phyloP scores from a whole-genome alignment of 2,888 invertebrate genomes.

The Cyaniris semiargus region DNA sequence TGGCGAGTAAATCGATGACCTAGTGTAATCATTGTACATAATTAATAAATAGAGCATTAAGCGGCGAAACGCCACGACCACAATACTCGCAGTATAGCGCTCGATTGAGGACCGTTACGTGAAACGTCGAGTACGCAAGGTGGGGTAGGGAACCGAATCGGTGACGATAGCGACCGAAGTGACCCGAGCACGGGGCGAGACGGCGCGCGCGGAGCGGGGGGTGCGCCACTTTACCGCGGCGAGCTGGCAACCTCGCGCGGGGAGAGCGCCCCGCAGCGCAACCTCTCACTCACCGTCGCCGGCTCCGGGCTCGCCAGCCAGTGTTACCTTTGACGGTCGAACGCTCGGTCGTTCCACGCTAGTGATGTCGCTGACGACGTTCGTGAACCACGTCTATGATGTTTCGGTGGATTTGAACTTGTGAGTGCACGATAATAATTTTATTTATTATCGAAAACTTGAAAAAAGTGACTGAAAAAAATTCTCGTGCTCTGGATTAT shows the following conservation, averaged over 20 bases:
- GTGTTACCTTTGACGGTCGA: constrained; percentile 83
- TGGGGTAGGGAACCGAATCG: constrained; percentile 67
- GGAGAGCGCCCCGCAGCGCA: constrained; percentile 78
- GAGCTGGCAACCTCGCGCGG: constrained; percentile 80
- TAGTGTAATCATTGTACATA: constrained; percentile 30
- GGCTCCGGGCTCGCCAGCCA: constrained; percentile 79
- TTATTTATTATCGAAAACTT: constrained; percentile 83
- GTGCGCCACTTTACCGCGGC: constrained; percentile 79
- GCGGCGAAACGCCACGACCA: constrained; percentile 55
- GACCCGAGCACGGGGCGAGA: constrained; percentile 74
- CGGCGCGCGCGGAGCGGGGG: constrained; percentile 76
- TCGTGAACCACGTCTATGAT: constrained; percentile 79
- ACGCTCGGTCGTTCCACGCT: constrained; percentile 74
- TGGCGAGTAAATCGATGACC: constrained; percentile 30
- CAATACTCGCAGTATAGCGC: constrained; percentile 75
- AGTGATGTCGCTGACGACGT: constrained; percentile 78
- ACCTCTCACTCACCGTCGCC: constrained; percentile 82
- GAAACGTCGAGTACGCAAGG: constrained; percentile 75
- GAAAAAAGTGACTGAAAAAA: constrained; percentile 82
- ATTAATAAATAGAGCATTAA: constrained; percentile 34
- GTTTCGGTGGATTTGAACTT: constrained; percentile 76
- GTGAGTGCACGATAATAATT: constrained; percentile 72
- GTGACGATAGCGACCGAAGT: constrained; percentile 74
- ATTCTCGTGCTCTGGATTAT: constrained; percentile 74
- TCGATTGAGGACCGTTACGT: constrained; percentile 81